Percentiles rank a stretch among this genome's conserved stretches.
phyloP scores from a whole-genome alignment of 2,888 invertebrate genomes.

The Idaea biselata region DNA sequence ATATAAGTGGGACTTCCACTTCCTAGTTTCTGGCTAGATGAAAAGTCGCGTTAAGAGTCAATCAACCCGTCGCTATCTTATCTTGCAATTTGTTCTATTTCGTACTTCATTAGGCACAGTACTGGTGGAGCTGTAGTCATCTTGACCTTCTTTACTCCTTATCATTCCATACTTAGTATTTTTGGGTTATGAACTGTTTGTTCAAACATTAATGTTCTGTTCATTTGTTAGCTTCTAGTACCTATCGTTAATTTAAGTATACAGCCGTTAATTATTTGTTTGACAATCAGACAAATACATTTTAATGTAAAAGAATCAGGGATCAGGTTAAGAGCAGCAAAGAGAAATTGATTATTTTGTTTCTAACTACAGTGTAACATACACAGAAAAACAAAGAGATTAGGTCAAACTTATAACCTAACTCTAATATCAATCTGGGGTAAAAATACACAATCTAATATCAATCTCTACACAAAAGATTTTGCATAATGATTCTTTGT shows the following conservation, averaged over 20 bases:
- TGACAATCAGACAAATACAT: no score
- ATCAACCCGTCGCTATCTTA: not conserved
- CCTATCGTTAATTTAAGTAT: not conserved
- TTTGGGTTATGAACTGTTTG: not conserved
- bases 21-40: not conserved
- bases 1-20: not conserved
- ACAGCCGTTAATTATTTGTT: no score
- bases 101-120: not conserved
- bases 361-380: not conserved
- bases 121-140: not conserved
- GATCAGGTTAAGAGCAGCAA: no score
- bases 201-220: not conserved
- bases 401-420: not conserved
- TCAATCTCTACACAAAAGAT: not conserved
- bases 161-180: not conserved
- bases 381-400: not conserved
- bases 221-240: not conserved
- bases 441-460: no score
- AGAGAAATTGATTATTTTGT: not conserved
- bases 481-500: not conserved
- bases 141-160: not conserved
- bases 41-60: not conserved
- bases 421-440: not conserved
- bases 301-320: no score
- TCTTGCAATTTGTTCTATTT: not conserved